phyloP scores from a whole-genome alignment of 2,888 invertebrate species.

The Smittia aterrima region DNA sequence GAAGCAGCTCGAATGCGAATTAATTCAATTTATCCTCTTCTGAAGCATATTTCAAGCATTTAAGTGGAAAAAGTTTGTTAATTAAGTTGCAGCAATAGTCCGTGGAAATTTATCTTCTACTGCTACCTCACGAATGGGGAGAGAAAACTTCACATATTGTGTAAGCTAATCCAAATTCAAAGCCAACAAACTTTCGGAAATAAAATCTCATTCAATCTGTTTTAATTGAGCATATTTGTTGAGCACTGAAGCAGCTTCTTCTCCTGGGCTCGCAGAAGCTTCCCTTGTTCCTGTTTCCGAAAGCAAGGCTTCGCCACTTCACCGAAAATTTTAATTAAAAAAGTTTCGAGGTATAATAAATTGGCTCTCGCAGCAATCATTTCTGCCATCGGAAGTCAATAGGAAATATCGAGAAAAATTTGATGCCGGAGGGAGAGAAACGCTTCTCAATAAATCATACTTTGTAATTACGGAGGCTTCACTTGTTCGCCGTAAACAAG shows the following conservation, averaged over 20 bases:
- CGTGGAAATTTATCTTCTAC: not conserved
- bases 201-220: not conserved
- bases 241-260: not conserved
- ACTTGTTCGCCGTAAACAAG: not conserved
- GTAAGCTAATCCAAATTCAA: too few species aligned
- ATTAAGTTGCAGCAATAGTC: not conserved
- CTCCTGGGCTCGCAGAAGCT: not conserved
- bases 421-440: not conserved
- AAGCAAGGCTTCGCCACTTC: not conserved
- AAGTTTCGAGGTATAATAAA: constrained; percentile 1
- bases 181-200: not conserved
- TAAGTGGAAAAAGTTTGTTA: constrained; percentile 6
- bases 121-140: not conserved
- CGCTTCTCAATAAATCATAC: not conserved
- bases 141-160: not conserved
- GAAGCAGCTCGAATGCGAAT: not conserved
- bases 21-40: not conserved
- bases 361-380: not conserved
- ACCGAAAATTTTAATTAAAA: constrained; percentile 1
- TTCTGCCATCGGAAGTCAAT: not conserved
- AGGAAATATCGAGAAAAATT: not conserved
- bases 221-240: not conserved
- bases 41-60: not conserved
- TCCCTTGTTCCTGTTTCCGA: not conserved
- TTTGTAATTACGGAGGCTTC: not conserved